Evolutionary conservation across 2,888 invertebrate genomes (phyloP).

Genomic region (Amorpha juglandis): DNA sequence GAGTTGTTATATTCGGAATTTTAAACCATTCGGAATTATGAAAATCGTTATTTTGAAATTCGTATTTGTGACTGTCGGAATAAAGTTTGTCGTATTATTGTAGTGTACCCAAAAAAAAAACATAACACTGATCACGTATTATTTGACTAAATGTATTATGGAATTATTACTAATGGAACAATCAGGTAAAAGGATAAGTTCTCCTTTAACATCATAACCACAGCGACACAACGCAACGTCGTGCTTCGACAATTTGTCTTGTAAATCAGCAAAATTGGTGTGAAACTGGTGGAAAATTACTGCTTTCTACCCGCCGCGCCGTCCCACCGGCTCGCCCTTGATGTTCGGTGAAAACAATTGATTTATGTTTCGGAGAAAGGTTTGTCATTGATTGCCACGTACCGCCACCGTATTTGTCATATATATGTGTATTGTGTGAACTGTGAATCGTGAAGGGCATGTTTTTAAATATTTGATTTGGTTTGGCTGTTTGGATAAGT

Average conservation of each 20-base stretch:
- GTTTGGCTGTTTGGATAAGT: background rate
- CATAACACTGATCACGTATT: too few species aligned
- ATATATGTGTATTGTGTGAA: constrained; percentile 26
- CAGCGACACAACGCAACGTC: constrained; percentile 3
- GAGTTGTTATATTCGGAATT: too few species aligned
- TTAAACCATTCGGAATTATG: too few species aligned
- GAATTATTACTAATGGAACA: too few species aligned
- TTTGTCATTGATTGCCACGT: constrained; percentile 3
- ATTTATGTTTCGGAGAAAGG: constrained; percentile 61
- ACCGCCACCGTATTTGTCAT: constrained; percentile 23
- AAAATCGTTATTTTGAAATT: too few species aligned
- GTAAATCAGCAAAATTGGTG: constrained; percentile 63
- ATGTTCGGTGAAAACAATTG: constrained; percentile 61
- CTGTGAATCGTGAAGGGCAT: constrained; percentile 17
- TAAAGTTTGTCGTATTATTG: too few species aligned
- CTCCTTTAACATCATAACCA: background rate
- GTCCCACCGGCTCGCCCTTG: constrained; percentile 39
- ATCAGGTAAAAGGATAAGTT: background rate
- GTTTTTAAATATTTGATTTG: constrained; percentile 21
- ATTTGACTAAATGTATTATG: too few species aligned
- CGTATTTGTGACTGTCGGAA: too few species aligned
- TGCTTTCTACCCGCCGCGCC: constrained; percentile 43
- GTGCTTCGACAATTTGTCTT: constrained; percentile 54
- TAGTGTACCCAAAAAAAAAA: too few species aligned
- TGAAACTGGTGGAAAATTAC: constrained; percentile 57